These are phyloP conservation scores for Diorhabda carinulata DNA, from an alignment of 1,140 invertebrate genomes.

Conservation along the genomic window DNA sequence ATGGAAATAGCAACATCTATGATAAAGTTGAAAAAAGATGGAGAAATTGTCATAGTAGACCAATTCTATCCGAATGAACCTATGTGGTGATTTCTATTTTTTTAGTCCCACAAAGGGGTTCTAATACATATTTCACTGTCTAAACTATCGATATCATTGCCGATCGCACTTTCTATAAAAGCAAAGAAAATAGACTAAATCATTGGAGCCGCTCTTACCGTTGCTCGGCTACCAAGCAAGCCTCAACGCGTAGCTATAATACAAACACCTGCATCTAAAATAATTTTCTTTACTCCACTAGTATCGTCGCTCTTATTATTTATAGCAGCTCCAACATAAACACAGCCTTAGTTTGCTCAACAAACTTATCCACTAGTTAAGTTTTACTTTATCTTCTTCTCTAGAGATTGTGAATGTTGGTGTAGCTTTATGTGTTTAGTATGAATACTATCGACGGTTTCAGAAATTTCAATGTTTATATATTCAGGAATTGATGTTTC, in stretches of 20 bases:
- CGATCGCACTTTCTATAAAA: background rate
- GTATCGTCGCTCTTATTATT: background rate
- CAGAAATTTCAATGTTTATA: too few species aligned
- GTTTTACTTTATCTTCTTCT: too few species aligned
- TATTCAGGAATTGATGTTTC: too few species aligned
- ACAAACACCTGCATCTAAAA: background rate
- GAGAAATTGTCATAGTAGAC: background rate
- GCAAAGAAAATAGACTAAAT: background rate
- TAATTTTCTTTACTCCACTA: background rate
- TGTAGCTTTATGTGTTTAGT: too few species aligned
- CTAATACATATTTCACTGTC: background rate
- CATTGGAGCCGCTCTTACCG: background rate
- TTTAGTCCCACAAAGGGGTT: background rate
- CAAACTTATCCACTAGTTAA: too few species aligned
- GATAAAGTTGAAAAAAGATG: background rate
- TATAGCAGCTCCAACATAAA: background rate
- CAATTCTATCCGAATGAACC: background rate
- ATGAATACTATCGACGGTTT: too few species aligned
- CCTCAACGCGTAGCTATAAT: background rate
- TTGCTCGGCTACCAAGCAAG: background rate
- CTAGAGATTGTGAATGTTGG: too few species aligned
- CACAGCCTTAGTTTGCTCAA: background rate
- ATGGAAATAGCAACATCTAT: background rate
- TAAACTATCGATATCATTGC: background rate
- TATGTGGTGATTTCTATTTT: background rate